A percentile compares a stretch with the other conserved stretches of the same genome.
Evolutionary conservation across 2,797 vertebrate species (phyloP).

Genomic region (Lepilemur ruficaudatus): DNA sequence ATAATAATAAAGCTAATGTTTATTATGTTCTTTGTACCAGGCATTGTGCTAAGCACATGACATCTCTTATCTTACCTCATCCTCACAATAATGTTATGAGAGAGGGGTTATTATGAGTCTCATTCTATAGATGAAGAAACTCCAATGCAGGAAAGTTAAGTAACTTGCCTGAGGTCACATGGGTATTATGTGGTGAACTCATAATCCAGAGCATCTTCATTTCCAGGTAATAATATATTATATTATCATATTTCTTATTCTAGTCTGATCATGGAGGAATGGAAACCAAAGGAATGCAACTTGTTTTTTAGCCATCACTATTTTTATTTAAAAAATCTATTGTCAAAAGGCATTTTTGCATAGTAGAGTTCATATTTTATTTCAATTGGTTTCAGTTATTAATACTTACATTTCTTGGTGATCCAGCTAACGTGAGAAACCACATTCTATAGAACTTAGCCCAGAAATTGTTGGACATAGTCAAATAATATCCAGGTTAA

Average conservation of each 20-base stretch:
- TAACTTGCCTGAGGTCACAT: background rate
- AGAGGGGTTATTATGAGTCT: background rate
- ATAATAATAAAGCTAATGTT: background rate
- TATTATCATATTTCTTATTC: background rate
- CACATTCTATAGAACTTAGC: background rate
- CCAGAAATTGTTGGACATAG: background rate
- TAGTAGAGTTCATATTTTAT: background rate
- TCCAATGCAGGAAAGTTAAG: background rate
- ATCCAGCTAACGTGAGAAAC: background rate
- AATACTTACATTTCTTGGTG: background rate
- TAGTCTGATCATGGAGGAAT: background rate
- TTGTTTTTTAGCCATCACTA: background rate
- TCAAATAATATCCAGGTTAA: background rate
- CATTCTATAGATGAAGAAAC: background rate
- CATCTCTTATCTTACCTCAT: background rate
- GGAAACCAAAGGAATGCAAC: background rate
- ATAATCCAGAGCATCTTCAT: background rate
- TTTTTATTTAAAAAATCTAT: background rate
- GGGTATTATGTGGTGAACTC: background rate
- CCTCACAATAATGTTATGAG: background rate
- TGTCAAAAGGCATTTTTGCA: background rate
- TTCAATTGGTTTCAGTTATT: background rate
- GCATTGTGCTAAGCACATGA: background rate
- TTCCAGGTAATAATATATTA: background rate
- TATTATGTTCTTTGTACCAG: background rate